Evolutionary conservation across 2,888 invertebrate species (phyloP), one percentile per base, ranked within the genome.

Genomic region (Pandemis heparana): DNA sequence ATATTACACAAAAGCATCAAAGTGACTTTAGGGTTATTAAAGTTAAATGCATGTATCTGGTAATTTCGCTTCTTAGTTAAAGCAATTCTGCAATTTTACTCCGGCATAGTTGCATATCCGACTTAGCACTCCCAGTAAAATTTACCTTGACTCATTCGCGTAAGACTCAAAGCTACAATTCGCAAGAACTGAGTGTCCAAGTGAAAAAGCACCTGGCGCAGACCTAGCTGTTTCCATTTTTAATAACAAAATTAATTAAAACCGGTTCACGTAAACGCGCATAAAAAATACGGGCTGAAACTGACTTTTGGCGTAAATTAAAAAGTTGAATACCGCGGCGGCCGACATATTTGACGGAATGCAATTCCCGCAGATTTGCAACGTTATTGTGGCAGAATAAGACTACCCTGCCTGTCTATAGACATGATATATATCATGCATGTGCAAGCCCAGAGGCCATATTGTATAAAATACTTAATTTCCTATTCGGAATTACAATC

Each of bases 181-280:
- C 32, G n/a, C 46, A 38, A 60, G 8, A 5, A 41, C 51, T 32
- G 14, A 72, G 51, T 68, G 68, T 32, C 62, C 46, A 63, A 46
- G 32, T 46, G 48, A 39, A 41, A 67, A 48, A 18, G 38, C 74
- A 65, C 70, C 74, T 59, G 74, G 43, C 60, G 56, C 60, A 16
- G 39, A 64, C 63, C 63, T 69, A 60, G 48, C 53, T 39, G 66
- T 78, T 77, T 78, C 76, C 80, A 75, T 78, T 85, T 86, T 86
- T 85, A 85, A 84, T 85, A 82, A 85, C 82, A 85, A 85, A 79
- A 83, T 83, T 85, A 81, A 86, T 85, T 85, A 86, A 84, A 85
- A 82, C 84, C 80, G 80, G 81, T 81, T 78, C 77, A 76, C 80
- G 81, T 80, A 83, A 82, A 82, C 81, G 81, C 77, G 78, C 77